Evolutionary conservation across 2,888 invertebrate species (phyloP), one percentile per base, ranked within the genome.

Genomic region (Chesias legatella): DNA sequence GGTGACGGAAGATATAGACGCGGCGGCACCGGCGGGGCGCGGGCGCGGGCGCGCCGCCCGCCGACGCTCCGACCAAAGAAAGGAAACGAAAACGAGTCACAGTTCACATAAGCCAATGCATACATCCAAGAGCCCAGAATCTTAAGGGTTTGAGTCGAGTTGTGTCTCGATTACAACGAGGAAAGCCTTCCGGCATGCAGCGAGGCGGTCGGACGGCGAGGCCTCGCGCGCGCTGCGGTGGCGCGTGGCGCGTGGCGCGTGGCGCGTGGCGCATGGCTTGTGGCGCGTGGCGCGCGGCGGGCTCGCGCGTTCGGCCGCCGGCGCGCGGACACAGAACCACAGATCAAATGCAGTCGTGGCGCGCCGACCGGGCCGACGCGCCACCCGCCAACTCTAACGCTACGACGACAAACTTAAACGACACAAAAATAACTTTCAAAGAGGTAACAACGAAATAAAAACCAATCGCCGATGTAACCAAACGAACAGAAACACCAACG

Each of bases 61-160:
- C 75, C 76, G 78, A 47, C 73, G 67, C 74, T 75, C 73, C 74
- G 80, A 83, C 80, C 79, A 85, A 55, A 85, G 86, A 85, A 86
- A 88, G 84, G 85, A 86, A 88, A 88, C 86, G 86, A 86, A 88
- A 88, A 85, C 84, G 82, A 86, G 81, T 86, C 85, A 86, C 86
- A 85, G 79, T 86, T 88, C 83, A 88, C 86, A 88, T 82, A 88
- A 86, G 86, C 86, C 86, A 88, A 86, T 86, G 86, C 86, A 86
- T 79, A 86, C 85, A 88, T 86, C 86, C 88, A 88, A 86, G 85
- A 88, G 88, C 86, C 86, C 86, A 86, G 86, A 88, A 88, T 86
- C 74, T 86, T 84, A 86, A 86, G 88, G 86, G 88, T 86, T 88
- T 86, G 82, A 79, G 75, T 84, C 79, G 83, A 80, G 82, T 75